Evolutionary conservation across 2,888 invertebrate species (phyloP), one percentile per base, ranked within the genome.

Genomic region (Gnatocerus cornutus): DNA sequence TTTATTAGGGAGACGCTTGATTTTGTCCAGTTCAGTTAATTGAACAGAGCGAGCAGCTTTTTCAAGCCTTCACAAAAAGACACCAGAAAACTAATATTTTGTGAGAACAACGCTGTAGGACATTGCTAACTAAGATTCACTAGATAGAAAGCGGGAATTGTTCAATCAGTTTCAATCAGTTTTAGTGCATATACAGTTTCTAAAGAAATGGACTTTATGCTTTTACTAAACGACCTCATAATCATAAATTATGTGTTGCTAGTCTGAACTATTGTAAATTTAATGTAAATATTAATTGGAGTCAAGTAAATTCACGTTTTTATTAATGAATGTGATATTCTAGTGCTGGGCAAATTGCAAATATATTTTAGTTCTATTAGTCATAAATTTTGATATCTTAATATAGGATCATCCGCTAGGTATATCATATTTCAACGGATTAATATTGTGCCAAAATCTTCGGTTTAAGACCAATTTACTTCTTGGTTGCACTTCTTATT

Each of bases 261-360:
- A 55, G 55, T 55, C 55, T 55, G 21, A 55, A 53, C 12, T 7
- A 29, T 7, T 29, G 29, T 29, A 29, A n/a, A n/a, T 33, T 33
- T 33, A 33, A 33, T 33, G 14, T 12, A 39, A 5, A 5, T 6
- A 43, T 12, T 43, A 33, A 33, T 33, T 33, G 33, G 33, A 7
- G 33, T 33, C 2, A 2, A 33, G 7, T 7, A 33, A 33, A 33
- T 33, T 33, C 33, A 33, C n/a, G 21, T 21, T 9, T n/a, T 33
- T 33, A 33, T 33, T 33, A 46, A 46, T 12, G 21, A 21, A 58
- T 58, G 59, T 59, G 59, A 59, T 59, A 59, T 10, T 59, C n/a
- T 30, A 43, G 58, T 66, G 50, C 58, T 66, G 66, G 56, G 58
- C 66, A 66, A 58, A 66, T 66, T 66, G 66, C 58, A 58, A 66